Percentiles rank a stretch among this genome's conserved stretches.
Evolutionary conservation across 2,888 invertebrate genomes (phyloP).

Genomic region (Acrobeloides nanus): DNA sequence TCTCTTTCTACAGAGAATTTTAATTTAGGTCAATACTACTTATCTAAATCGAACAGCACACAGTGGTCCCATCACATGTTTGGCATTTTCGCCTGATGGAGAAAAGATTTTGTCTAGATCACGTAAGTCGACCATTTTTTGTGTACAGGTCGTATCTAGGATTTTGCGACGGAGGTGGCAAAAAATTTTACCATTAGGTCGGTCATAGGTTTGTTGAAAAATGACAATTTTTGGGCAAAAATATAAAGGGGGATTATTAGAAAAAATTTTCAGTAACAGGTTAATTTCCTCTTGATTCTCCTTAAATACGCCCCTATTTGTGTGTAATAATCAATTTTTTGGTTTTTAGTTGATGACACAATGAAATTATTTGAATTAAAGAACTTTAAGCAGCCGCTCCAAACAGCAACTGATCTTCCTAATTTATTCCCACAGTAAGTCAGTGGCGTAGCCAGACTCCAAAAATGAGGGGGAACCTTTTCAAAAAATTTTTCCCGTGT

Average conservation of each 20-base stretch:
- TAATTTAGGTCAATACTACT: conserved; percentile 67
- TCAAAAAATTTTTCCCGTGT: too few species aligned
- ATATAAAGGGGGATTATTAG: too few species aligned
- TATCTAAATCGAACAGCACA: conserved; percentile 66
- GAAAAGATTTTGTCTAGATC: conserved; percentile 28
- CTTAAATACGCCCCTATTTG: background rate
- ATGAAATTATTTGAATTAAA: conserved; percentile 89
- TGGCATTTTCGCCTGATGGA: conserved; percentile 76
- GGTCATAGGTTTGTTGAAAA: too few species aligned
- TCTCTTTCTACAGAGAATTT: background rate
- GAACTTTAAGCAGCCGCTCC: conserved; percentile 70
- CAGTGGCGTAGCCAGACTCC: too few species aligned
- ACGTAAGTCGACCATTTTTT: conserved; percentile 8
- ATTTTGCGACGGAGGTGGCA: too few species aligned
- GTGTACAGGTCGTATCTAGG: too few species aligned
- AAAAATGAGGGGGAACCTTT: too few species aligned
- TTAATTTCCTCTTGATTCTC: background rate
- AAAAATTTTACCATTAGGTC: too few species aligned
- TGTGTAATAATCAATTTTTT: conserved; percentile 7
- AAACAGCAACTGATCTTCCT: conserved; percentile 66
- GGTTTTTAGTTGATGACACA: conserved; percentile 70
- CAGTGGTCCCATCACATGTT: conserved; percentile 59
- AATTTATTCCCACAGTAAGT: conserved; percentile 67
- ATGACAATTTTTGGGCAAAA: too few species aligned
- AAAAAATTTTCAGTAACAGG: too few species aligned